Evolutionary conservation across 2,888 invertebrate genomes (phyloP).

Genomic region (Galerucella calmariensis): DNA sequence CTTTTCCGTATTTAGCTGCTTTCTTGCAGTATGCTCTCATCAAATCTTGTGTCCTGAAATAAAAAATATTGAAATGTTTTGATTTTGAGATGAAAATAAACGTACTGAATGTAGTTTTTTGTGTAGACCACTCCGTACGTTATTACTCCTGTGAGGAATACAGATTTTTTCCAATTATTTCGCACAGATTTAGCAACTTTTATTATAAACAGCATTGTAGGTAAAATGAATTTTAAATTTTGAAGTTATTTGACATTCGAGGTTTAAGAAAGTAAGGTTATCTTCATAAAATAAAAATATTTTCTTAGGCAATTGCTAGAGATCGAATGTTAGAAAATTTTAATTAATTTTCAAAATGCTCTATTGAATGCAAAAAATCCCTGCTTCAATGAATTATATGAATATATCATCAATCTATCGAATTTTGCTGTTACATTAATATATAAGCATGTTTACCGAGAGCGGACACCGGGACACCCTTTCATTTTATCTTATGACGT

Average conservation of each 20-base stretch:
- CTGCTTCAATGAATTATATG: no score
- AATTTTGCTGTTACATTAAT: no score
- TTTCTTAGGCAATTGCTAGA: no score
- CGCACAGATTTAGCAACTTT: slow-evolving; percentile 76
- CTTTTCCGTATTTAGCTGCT: slow-evolving; percentile 78
- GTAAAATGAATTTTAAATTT: slow-evolving; percentile 1
- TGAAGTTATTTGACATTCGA: neutral
- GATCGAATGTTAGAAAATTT: no score
- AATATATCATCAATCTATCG: no score
- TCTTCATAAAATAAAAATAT: neutral
- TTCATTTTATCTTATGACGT: no score
- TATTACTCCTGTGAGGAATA: slow-evolving; percentile 74
- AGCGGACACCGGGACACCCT: no score
- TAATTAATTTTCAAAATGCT: no score
- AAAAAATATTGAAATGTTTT: slow-evolving; percentile 46
- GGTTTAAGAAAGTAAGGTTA: neutral
- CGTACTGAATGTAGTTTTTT: slow-evolving; percentile 80
- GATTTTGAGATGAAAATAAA: slow-evolving; percentile 16
- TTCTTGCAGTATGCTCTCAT: slow-evolving; percentile 85
- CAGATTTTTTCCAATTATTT: slow-evolving; percentile 91
- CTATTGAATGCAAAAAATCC: no score
- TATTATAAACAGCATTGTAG: slow-evolving; percentile 68
- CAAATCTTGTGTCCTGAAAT: slow-evolving; percentile 75
- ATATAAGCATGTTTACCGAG: no score
- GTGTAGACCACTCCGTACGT: slow-evolving; percentile 78